Percentiles rank a stretch among this genome's conserved stretches.
Evolutionary conservation across 2,113 vertebrate genomes (phyloP).

Genomic region (Glaucomys volans): DNA sequence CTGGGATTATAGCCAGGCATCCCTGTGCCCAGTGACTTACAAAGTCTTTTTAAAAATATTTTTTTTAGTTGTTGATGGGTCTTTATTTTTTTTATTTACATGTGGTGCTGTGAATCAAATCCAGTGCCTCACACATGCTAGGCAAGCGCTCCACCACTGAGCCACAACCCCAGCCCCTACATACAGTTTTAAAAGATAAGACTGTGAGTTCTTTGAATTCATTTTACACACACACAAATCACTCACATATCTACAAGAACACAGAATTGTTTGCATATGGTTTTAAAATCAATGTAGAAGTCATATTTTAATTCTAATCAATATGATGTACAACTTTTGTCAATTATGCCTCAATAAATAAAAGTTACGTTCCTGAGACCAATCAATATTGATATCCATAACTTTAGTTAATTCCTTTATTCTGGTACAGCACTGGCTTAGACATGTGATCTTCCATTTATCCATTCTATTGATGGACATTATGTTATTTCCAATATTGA

Average conservation of each 20-base stretch:
- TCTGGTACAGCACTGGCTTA: background rate
- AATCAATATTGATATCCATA: background rate
- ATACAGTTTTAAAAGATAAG: background rate
- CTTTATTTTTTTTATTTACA: too few relatives aligned
- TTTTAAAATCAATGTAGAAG: background rate
- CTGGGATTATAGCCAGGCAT: background rate
- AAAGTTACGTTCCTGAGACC: background rate
- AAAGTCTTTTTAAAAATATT: too few relatives aligned
- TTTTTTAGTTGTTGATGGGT: too few relatives aligned
- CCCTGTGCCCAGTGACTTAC: background rate
- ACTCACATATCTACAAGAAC: background rate
- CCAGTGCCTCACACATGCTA: too few relatives aligned
- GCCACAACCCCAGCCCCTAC: too few relatives aligned
- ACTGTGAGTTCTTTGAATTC: background rate
- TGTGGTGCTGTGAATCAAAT: too few relatives aligned
- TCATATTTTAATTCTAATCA: slow-evolving; percentile 22
- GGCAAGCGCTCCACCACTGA: too few relatives aligned
- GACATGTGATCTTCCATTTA: background rate
- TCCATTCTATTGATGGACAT: background rate
- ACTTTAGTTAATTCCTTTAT: background rate
- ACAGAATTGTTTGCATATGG: background rate
- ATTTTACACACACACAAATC: background rate
- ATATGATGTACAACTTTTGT: background rate
- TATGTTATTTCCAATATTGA: background rate
- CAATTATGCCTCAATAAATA: background rate